A percentile compares a stretch with the other conserved stretches of the same genome.
phyloP scores from a whole-genome alignment of 1,140 invertebrate species.

The Akabosia matsudoensis region DNA sequence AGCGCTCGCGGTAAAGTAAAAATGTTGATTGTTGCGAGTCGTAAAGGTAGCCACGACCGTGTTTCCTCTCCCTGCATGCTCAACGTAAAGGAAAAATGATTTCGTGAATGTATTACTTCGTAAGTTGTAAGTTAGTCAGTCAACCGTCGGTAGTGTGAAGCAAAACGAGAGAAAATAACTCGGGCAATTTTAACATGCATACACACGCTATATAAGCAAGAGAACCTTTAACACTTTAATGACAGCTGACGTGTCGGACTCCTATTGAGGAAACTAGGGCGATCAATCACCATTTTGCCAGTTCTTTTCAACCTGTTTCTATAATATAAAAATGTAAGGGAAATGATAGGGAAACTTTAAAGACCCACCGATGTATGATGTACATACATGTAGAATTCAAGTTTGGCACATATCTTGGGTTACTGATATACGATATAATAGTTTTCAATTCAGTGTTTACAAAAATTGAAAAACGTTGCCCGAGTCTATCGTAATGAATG shows the following conservation, averaged over 20 bases:
- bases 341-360: neutral
- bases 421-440: too few relatives aligned
- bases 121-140: neutral
- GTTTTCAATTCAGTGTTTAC: too few relatives aligned
- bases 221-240: constrained; percentile 15
- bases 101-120: neutral
- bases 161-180: neutral
- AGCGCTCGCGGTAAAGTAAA: too few relatives aligned
- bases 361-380: too few relatives aligned
- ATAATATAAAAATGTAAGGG: neutral
- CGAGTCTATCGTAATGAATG: too few relatives aligned
- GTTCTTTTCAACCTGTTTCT: neutral
- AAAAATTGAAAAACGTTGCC: too few relatives aligned
- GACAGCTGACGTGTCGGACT: constrained; percentile 6
- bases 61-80: too few relatives aligned
- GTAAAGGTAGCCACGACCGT: too few relatives aligned
- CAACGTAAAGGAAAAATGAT: neutral
- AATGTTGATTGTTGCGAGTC: too few relatives aligned
- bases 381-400: too few relatives aligned
- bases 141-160: neutral
- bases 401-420: too few relatives aligned
- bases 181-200: neutral
- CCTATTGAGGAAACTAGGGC: constrained; percentile 15
- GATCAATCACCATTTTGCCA: constrained; percentile 19
- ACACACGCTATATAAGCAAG: neutral